phyloP scores from a whole-genome alignment of 2,113 vertebrate genomes.

The Manacus vitellinus region DNA sequence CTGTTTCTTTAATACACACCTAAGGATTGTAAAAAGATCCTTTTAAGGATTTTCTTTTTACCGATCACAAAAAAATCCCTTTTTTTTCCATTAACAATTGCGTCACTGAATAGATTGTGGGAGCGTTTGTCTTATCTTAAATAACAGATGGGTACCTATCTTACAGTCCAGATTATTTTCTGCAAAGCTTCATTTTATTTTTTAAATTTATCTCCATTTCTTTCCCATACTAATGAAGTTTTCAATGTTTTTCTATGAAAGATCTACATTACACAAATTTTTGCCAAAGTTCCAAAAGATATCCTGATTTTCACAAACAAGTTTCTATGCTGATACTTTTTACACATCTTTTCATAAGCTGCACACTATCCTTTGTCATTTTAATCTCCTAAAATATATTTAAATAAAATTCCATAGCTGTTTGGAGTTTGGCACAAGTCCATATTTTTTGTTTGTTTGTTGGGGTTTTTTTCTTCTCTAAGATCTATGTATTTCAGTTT shows the following conservation, averaged over 20 bases:
- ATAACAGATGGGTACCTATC: not conserved
- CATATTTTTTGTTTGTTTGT: not conserved
- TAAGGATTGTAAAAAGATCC: not conserved
- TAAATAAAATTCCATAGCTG: not conserved
- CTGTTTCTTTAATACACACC: not conserved
- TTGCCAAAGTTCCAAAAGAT: not conserved
- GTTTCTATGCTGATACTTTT: conserved; percentile 27
- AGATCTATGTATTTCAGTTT: not conserved
- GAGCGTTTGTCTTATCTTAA: not conserved
- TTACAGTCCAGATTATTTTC: not conserved
- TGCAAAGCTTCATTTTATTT: not conserved
- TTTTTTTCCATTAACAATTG: not conserved
- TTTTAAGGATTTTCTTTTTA: not conserved
- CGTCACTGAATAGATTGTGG: not conserved
- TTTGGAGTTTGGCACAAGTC: not conserved
- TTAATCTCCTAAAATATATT: conserved; percentile 5
- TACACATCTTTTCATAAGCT: conserved; percentile 2
- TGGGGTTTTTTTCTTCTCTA: not conserved
- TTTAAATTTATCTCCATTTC: not conserved
- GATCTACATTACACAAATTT: not conserved
- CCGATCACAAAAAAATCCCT: not conserved
- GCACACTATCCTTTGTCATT: not conserved
- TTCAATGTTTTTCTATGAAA: not conserved
- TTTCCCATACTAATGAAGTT: not conserved
- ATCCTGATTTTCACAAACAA: conserved; percentile 16